Base-by-base conservation (phyloP, 2,888 invertebrate genomes). In the Corbicula japonica region DNA sequence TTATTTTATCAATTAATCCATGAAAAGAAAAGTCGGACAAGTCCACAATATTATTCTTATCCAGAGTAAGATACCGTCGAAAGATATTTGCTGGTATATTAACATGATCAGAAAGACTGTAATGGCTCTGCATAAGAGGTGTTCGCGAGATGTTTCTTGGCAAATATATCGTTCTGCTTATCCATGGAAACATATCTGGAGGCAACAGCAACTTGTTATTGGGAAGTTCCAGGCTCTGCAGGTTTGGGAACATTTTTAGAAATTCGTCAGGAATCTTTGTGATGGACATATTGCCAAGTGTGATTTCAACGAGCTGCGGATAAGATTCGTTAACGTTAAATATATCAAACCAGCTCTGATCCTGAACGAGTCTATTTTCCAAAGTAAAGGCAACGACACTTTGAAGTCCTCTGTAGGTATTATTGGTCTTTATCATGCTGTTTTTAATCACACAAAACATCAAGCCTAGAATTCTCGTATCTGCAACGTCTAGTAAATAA, bases 151-250 rank as follows among this genome's bases (percentile, higher is more conserved):
- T 26, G 41, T 76, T 76, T 58, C 63, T 62, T 0, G 76, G 76
- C 4, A 76, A 50, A 18, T 18, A 12, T 1, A 62, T 28, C 4
- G 26, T 21, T 23, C 26, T 15, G 23, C 63, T 46, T 15, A 54
- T 76, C 76, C 76, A 76, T 35, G 76, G 76, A 48, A 76, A 76
- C 18, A 28, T 21, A 1, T 21, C 30, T 34, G 76, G 76, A 18
- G 76, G 76, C 23, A 30, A 15, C 4, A 32, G 30, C 35, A 76
- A 46, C 12, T 76, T 70, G 28, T 63, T 70, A 28, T 63, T 38
- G 5, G 62, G 58, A 3, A 76, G 21, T 26, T 70, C 69, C 44
- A 76, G 52, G 3, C 54, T 34, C 30, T 76, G 69, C 18, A 76
- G 41, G 50, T 76, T 76, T 28, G 70, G 76, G 23, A 76, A 70